Evolutionary conservation across 1,140 invertebrate species (phyloP), one percentile per base, ranked within the genome.

Genomic region (Sitophilus oryzae): DNA sequence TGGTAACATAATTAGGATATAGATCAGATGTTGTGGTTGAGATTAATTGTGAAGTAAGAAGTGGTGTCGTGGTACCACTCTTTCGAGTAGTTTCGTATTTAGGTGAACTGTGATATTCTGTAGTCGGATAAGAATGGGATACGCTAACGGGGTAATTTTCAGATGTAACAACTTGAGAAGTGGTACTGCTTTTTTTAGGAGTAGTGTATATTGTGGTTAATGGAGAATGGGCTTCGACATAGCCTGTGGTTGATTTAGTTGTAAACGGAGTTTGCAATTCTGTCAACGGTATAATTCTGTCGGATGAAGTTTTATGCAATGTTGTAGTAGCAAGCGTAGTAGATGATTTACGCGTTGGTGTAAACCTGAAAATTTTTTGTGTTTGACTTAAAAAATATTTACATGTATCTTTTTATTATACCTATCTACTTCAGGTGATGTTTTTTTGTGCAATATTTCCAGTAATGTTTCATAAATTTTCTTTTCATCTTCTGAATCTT

Each of bases 331-430:
- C 8, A 3, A 37, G 11, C 18, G 23, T 21, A 1, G 44, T 48
- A 34, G n/a, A 44, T 44, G 55, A 22, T 65, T 50, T 19, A 62
- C 52, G 10, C 61, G 54, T 22, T 62, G 56, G 30, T 62, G 62
- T 66, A 66, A 2, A 64, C 23, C 47, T 62, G 54, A 20, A 57
- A 56, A 47, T 62, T 62, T 58, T 58, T 60, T 9, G 52, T 41
- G 52, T 65, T 57, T 20, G 11, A 44, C 48, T 54, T 63, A 46
- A 59, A 59, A 58, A 46, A 58, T 55, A 37, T 68, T 47, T 60
- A 59, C 36, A 56, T 61, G 63, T 55, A 66, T 66, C 15, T 60
- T 11, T 2, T n/a, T 22, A 46, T 20, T 42, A 11, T 48, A 55
- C 52, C 52, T 55, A 15, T 47, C 15, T 3, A 43, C 14, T 2